These are phyloP conservation scores for Nasonovia ribisnigri DNA, from an alignment of 2,888 invertebrate species.

Conservation along the genomic window DNA sequence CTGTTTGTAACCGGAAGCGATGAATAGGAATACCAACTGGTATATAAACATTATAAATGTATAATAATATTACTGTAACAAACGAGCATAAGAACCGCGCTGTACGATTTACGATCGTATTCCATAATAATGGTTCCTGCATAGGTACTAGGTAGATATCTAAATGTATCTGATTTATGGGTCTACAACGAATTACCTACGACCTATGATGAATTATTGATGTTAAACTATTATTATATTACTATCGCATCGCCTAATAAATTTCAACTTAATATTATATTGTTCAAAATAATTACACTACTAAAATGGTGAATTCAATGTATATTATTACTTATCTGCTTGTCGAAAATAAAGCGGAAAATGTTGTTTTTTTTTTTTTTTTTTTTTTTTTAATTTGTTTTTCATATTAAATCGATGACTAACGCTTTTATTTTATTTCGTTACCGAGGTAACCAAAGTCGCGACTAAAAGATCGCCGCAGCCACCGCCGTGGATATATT, in stretches of 20 bases:
- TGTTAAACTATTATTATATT: not conserved
- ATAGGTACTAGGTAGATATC: not conserved
- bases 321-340: not conserved
- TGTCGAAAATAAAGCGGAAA: not conserved
- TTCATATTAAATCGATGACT: not conserved
- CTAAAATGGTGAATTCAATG: not conserved
- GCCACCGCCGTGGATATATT: not conserved
- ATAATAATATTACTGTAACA: not conserved
- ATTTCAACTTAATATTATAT: not conserved
- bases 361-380: not conserved
- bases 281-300: not conserved
- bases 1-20: not conserved
- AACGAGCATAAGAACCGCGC: not conserved
- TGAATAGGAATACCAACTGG: not conserved
- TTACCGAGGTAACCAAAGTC: not conserved
- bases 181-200: not conserved
- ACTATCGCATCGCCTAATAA: not conserved
- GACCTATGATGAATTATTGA: not conserved
- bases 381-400: not conserved
- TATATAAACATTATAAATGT: slow-evolving; percentile 3
- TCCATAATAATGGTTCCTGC: not conserved
- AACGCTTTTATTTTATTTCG: not conserved
- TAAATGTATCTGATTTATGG: not conserved
- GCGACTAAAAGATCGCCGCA: not conserved
- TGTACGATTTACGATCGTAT: not conserved